Conservation (phyloP, 92 coral and sea anemone species). For the Plumapathes pennacea region DNA sequence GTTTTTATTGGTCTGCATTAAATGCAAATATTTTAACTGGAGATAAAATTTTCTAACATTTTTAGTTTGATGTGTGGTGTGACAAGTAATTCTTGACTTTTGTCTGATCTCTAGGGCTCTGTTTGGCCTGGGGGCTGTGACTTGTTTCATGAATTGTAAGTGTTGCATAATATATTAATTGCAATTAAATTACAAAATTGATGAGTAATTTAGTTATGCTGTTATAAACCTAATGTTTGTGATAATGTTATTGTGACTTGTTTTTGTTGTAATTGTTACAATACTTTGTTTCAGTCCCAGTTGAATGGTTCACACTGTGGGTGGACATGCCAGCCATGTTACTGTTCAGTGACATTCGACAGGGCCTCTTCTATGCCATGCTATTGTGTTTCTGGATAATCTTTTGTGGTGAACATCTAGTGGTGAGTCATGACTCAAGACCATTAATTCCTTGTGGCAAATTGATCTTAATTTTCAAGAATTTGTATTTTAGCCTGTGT, state of each 20-base stretch:
- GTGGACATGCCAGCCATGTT: constrained; percentile 88
- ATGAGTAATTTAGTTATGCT: neutral
- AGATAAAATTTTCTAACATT: too few relatives aligned
- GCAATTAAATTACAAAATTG: too few relatives aligned
- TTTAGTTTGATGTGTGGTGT: too few relatives aligned
- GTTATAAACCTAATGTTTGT: neutral
- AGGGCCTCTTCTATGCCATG: constrained; percentile 88
- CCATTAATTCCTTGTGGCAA: too few relatives aligned
- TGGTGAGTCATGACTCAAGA: constrained; percentile 51
- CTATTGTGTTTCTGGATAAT: constrained; percentile 91
- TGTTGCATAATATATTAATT: neutral
- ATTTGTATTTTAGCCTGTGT: too few relatives aligned
- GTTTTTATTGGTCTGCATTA: neutral
- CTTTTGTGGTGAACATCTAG: constrained; percentile 93
- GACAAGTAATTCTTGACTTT: too few relatives aligned
- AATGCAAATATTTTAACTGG: too few relatives aligned
- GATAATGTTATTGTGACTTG: neutral
- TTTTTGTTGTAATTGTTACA: too few relatives aligned
- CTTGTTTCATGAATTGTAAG: constrained; percentile 77
- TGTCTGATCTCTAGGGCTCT: constrained; percentile 50
- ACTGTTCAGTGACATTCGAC: constrained; percentile 81
- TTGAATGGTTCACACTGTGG: constrained; percentile 95
- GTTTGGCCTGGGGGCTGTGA: constrained; percentile 56
- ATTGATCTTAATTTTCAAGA: too few relatives aligned
- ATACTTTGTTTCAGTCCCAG: constrained; percentile 56